phyloP scores from a whole-genome alignment of 2,888 invertebrate species.

The Platyscelio sp. region DNA sequence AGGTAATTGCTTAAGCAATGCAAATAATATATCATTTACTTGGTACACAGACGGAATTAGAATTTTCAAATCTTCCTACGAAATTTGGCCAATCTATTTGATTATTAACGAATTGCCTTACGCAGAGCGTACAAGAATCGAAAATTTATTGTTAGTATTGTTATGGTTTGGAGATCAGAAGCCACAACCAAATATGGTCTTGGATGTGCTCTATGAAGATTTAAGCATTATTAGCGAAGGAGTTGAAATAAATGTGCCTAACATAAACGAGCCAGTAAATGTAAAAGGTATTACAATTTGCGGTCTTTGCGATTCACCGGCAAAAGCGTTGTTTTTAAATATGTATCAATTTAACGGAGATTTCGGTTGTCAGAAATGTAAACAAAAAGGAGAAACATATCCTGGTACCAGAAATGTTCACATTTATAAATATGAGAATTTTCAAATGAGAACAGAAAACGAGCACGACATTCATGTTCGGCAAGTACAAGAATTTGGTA shows the following conservation, averaged over 20 bases:
- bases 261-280: background rate
- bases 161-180: conserved; percentile 26
- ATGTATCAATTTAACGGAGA: conserved; percentile 62
- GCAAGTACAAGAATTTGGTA: background rate
- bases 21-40: background rate
- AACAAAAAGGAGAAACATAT: conserved; percentile 23
- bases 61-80: background rate
- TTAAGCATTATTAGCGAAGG: background rate
- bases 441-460: conserved; percentile 26
- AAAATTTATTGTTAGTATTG: background rate
- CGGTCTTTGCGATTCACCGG: conserved; percentile 52
- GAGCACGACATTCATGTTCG: background rate
- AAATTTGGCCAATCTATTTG: conserved; percentile 29
- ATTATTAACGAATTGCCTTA: conserved; percentile 31
- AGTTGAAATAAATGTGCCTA: background rate
- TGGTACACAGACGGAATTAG: conserved; percentile 8
- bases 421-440: conserved; percentile 17
- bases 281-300: conserved; percentile 19
- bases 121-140: background rate
- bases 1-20: background rate
- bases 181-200: conserved; percentile 11
- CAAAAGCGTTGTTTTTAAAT: conserved; percentile 61
- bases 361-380: conserved; percentile 58
- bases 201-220: background rate
- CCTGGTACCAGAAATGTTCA: conserved; percentile 13